Percentiles rank a stretch among this genome's conserved stretches.
phyloP scores from a whole-genome alignment of 92 coral and sea anemone genomes.

The Bergia sp. region DNA sequence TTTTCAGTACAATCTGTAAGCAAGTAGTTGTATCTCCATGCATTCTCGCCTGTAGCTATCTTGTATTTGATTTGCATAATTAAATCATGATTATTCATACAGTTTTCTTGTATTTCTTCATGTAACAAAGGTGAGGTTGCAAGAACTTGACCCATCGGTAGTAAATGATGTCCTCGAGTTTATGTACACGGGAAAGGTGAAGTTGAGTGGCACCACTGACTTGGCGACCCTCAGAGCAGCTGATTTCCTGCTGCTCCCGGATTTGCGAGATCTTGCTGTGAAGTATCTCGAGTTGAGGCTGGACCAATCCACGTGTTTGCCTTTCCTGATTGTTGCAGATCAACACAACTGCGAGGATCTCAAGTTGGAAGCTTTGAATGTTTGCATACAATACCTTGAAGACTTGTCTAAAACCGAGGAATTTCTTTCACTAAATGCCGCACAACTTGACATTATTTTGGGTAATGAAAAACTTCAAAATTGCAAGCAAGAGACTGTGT shows the following conservation, averaged over 20 bases:
- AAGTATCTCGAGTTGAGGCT: slow-evolving; percentile 21
- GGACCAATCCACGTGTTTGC: slow-evolving; percentile 20
- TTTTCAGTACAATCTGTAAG: too few relatives aligned
- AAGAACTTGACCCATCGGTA: slow-evolving; percentile 17
- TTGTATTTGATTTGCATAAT: too few relatives aligned
- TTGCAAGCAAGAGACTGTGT: slow-evolving; percentile 38
- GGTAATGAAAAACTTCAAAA: slow-evolving; percentile 17
- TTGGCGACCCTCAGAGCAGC: slow-evolving; percentile 27
- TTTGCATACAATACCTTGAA: background rate
- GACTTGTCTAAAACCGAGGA: slow-evolving; percentile 21
- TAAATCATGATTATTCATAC: background rate
- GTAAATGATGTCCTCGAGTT: slow-evolving; percentile 20
- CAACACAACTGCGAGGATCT: slow-evolving; percentile 28
- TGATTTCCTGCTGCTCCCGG: slow-evolving; percentile 30
- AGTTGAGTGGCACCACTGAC: slow-evolving; percentile 7
- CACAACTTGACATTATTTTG: slow-evolving; percentile 16
- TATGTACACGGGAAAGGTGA: slow-evolving; percentile 31
- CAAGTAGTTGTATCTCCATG: too few relatives aligned
- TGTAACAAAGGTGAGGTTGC: slow-evolving; percentile 19
- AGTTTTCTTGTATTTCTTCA: background rate
- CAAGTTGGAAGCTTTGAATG: slow-evolving; percentile 11
- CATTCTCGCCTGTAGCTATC: too few relatives aligned
- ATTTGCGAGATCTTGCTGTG: slow-evolving; percentile 6
- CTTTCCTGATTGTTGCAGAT: slow-evolving; percentile 11
- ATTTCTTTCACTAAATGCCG: slow-evolving; percentile 1